Conservation (phyloP, 2,888 invertebrate species). For the Epistrophe eligans region DNA sequence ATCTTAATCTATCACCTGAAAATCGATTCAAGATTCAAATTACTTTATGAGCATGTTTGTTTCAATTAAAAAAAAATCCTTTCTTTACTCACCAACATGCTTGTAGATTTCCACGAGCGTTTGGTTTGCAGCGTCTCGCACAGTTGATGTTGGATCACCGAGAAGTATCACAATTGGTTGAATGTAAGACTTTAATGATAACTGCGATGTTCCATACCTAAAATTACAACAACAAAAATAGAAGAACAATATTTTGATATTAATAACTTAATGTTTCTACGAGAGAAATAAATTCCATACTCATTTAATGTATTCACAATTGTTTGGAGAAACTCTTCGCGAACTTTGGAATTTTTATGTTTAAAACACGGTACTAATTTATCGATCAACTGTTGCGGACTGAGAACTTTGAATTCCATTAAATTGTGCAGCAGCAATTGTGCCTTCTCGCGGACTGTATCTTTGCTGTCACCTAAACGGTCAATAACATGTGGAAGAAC, state of each 20-base stretch:
- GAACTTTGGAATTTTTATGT: slow-evolving; percentile 96
- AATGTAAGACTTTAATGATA: slow-evolving; percentile 92
- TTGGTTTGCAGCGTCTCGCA: slow-evolving; percentile 93
- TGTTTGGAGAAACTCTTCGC: slow-evolving; percentile 94
- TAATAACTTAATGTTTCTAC: background rate
- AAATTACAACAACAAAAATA: slow-evolving; percentile 55
- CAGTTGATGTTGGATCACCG: slow-evolving; percentile 93
- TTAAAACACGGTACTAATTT: slow-evolving; percentile 88
- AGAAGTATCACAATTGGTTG: slow-evolving; percentile 92
- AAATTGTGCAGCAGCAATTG: slow-evolving; percentile 89
- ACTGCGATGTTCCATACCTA: slow-evolving; percentile 94
- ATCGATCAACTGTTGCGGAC: slow-evolving; percentile 89
- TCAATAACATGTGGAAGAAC: slow-evolving; percentile 93
- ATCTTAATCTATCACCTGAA: slow-evolving; percentile 90
- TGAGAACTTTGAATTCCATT: slow-evolving; percentile 89
- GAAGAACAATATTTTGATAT: slow-evolving; percentile 75
- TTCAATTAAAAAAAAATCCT: background rate
- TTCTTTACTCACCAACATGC: slow-evolving; percentile 89
- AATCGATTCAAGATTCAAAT: background rate
- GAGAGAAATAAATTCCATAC: slow-evolving; percentile 85
- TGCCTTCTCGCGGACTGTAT: slow-evolving; percentile 89
- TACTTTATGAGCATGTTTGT: background rate
- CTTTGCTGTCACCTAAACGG: slow-evolving; percentile 88
- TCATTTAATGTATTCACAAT: slow-evolving; percentile 92
- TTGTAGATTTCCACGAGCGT: slow-evolving; percentile 95